phyloP scores from a whole-genome alignment of 1,140 invertebrate genomes.

The Campoletis sonorensis region DNA sequence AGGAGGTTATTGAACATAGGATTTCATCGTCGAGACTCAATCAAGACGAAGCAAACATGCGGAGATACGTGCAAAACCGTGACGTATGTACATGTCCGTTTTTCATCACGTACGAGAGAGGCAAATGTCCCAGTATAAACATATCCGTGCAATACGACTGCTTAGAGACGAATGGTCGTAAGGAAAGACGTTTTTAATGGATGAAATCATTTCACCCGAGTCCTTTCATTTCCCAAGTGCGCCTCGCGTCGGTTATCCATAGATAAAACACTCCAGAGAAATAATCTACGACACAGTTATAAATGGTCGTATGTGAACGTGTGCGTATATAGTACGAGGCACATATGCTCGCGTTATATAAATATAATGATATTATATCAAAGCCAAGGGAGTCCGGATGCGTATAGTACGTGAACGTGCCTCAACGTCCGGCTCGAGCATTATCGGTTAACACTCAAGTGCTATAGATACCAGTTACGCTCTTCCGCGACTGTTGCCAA shows the following conservation, averaged over 20 bases:
- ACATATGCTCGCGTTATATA: not conserved
- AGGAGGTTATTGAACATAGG: conserved; percentile 11
- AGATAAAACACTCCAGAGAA: not conserved
- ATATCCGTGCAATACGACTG: not conserved
- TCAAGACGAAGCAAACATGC: conserved; percentile 28
- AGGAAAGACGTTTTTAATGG: not conserved
- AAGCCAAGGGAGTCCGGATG: conserved; percentile 52
- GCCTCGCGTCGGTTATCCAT: not conserved
- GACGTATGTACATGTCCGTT: not conserved
- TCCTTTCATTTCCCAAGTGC: not conserved
- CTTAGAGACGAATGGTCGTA: not conserved
- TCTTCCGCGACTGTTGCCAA: not conserved
- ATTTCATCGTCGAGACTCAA: conserved; percentile 41
- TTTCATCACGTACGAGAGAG: conserved; percentile 36
- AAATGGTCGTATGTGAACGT: not conserved
- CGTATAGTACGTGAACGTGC: conserved; percentile 56
- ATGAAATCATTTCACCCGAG: not conserved
- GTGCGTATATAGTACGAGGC: not conserved
- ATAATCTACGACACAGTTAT: not conserved
- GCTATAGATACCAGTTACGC: not conserved
- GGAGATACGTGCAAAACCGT: conserved; percentile 27
- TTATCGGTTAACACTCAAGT: conserved; percentile 56
- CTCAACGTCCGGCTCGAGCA: conserved; percentile 49
- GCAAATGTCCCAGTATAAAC: not conserved
- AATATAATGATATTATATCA: conserved; percentile 53